Base-by-base conservation (phyloP, 2,888 invertebrate species). In the Hedya salicella region DNA sequence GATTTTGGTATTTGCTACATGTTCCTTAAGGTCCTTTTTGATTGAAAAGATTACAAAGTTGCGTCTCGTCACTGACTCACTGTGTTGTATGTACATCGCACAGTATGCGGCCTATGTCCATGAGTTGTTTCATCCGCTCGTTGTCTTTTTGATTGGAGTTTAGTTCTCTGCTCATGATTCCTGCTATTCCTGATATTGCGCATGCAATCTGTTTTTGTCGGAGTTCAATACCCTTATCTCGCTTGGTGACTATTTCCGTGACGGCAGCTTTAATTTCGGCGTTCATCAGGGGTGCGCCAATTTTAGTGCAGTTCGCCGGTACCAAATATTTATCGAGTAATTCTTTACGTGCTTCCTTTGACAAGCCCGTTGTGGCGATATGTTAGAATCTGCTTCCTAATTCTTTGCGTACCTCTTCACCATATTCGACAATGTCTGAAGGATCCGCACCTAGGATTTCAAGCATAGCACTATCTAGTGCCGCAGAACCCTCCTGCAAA, bases 11-110 rank as follows among this genome's bases (percentile, higher is more conserved):
- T 50, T 42, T 14, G 48, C 17, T 0, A 62, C 17, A 14, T 65
- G 68, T n/a, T 62, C 65, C n/a, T 64, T 65, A n/a, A 64, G 14
- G n/a, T 62, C 62, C 14, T 57, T 65, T 13, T 68, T 64, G 11
- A 68, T 13, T n/a, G 30, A 56, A 11, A 21, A 50, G 1, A 42
- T 19, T 49, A 56, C 40, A 21, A 64, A 64, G 25, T 5, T 25
- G 11, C 8, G 60, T 56, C 42, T n/a, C 2, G 16, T 14, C 2
- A 42, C 16, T 1, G 32, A 14, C 16, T 69, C 68, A 1, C 19
- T 14, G 9, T 69, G 17, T 42, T 66, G 68, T n/a, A n/a, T n/a
- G n/a, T n/a, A 17, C n/a, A 16, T 69, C 68, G 25, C 68, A 67
- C 2, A 69, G 21, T 9, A 30, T 42, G 53, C 67, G 52, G 3